These are phyloP conservation scores for Pammene aurita DNA, from an alignment of 2,888 invertebrate species.

Conservation along the genomic window DNA sequence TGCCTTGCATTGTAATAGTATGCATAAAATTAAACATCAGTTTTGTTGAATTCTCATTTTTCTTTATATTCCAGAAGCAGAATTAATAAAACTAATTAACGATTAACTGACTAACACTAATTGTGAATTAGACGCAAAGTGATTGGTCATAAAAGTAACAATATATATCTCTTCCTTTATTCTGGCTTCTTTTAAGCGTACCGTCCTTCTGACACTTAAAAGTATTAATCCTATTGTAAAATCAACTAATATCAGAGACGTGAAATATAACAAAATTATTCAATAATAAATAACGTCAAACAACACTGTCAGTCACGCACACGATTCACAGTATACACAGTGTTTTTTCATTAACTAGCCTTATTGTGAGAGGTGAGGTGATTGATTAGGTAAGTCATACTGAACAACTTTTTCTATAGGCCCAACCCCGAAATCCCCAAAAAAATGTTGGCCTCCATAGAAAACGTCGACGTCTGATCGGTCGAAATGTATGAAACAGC, in stretches of 20 bases:
- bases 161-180: neutral
- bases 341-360: too few relatives aligned
- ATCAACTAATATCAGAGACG: too few relatives aligned
- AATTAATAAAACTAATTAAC: conserved; percentile 32
- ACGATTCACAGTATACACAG: too few relatives aligned
- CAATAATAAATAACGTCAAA: neutral
- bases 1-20: conserved; percentile 3
- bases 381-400: too few relatives aligned
- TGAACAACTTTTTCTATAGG: too few relatives aligned
- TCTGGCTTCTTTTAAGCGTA: neutral
- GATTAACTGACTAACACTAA: conserved; percentile 19
- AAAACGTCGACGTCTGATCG: too few relatives aligned
- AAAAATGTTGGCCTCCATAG: too few relatives aligned
- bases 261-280: neutral
- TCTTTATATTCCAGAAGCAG: neutral
- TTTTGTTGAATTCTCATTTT: neutral
- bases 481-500: too few relatives aligned
- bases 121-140: conserved; percentile 15
- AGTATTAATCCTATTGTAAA: neutral
- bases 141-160: conserved; percentile 10
- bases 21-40: neutral
- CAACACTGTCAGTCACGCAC: too few relatives aligned
- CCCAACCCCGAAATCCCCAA: too few relatives aligned
- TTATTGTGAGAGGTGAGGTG: too few relatives aligned
- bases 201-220: neutral